Conservation (phyloP, 2,113 vertebrate species). For the Phoenicopterus ruber region DNA sequence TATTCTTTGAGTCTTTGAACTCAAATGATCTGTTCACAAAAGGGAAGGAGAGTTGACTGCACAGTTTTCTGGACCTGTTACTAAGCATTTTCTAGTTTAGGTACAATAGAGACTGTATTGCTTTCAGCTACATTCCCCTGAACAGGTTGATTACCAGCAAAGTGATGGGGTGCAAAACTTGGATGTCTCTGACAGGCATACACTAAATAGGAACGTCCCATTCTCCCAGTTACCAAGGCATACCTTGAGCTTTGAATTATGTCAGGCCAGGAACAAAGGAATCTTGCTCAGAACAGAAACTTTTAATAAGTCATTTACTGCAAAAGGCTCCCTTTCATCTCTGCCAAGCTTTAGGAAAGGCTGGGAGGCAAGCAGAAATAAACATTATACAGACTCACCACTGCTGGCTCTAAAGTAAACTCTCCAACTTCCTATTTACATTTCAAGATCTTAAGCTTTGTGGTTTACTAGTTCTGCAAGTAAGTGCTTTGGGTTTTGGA, state of each 20-base stretch:
- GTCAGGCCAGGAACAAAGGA: constrained; percentile 63
- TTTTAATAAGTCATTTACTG: constrained; percentile 48
- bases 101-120: background rate
- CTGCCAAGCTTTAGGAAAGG: constrained; percentile 51
- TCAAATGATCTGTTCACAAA: background rate
- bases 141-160: background rate
- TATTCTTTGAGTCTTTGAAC: background rate
- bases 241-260: constrained; percentile 67
- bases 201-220: background rate
- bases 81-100: background rate
- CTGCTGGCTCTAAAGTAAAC: constrained; percentile 68
- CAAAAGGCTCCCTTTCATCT: constrained; percentile 61
- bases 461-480: constrained; percentile 68
- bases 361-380: constrained; percentile 59
- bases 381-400: constrained; percentile 34
- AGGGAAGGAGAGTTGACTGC: background rate
- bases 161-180: background rate
- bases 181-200: background rate
- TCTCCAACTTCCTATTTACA: constrained; percentile 73
- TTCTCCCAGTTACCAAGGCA: constrained; percentile 10
- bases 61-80: background rate
- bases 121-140: background rate
- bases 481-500: constrained; percentile 67
- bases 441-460: constrained; percentile 65
- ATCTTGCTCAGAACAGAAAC: constrained; percentile 57